Base-by-base conservation (phyloP, 2,888 invertebrate species). In the Gymnocheta viridis region DNA sequence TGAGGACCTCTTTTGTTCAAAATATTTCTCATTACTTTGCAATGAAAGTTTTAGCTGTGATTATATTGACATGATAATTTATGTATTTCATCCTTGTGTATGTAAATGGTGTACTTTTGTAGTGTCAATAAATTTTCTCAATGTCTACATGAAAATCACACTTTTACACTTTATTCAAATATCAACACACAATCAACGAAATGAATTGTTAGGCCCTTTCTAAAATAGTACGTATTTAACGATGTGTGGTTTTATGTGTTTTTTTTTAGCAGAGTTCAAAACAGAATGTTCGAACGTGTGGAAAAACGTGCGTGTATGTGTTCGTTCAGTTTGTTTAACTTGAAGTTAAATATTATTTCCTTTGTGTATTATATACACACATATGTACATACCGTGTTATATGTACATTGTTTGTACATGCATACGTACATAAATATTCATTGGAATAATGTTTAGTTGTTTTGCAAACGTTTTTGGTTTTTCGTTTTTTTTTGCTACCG, bases 281-380 rank as follows among this genome's bases (percentile, higher is more conserved):
- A 32, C 12, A 29, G 0, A 41, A 4, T 12, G 7, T 22, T 24
- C 7, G n/a, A 38, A 27, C 41, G 17, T 29, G 32, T 32, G 24
- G 44, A 24, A 56, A 64, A 35, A 29, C 10, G 10, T 51, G 41
- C 69, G 12, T 49, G 29, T 19, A n/a, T n/a, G n/a, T n/a, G n/a
- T n/a, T n/a, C n/a, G 60, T 60, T 60, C 22, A 69, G 72, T 69
- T 62, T 69, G 49, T 38, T 54, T 44, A 60, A 76, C 74, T 54
- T 76, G 58, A 83, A 76, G 70, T 76, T 66, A 80, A 83, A 70
- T 66, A 51, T 66, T 58, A 67, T 83, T 76, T 70, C 70, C 74
- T 47, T 12, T 64, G 41, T 44, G 51, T 76, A 49, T 49, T 44
- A 32, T 49, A 76, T 5, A 32, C 38, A 76, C 3, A 32, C 38